Base-by-base conservation (phyloP, 2,888 invertebrate genomes). In the Panopea generosa region DNA sequence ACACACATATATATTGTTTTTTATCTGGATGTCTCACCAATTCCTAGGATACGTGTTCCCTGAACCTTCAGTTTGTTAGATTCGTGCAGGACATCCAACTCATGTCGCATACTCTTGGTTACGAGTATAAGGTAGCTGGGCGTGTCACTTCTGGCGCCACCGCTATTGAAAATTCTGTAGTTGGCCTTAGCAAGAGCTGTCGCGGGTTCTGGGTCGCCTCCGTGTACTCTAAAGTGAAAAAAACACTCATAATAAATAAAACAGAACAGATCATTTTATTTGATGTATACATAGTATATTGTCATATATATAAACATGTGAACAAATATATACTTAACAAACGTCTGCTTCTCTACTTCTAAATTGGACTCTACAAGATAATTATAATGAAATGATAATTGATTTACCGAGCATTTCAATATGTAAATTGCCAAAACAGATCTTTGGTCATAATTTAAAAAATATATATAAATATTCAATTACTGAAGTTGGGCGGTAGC, bases 61-160 rank as follows among this genome's bases (percentile, higher is more conserved):
- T 68, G 76, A 18, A 84, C 61, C 62, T 89, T 89, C 11, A 89
- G 78, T 29, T 84, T 86, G 65, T 87, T 86, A 24, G 89, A 79
- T 60, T 88, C 86, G 18, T 63, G 63, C 6, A 86, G 73, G 6
- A 88, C 66, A 0, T 83, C 74, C 2, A 45, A 16, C 20, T 80
- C 70, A 6, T 82, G 71, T 2, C 84, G 76, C 72, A 87, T 81
- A 67, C 87, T 84, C 62, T 85, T 87, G 14, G 89, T 87, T 18
- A 90, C 55, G n/a, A 90, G 61, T 22, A 90, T 77, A 4, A 89
- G 76, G 55, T 87, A 87, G 74, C 90, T 86, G 0, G 88, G 87
- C 4, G 83, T 86, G 16, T 82, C 60, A 2, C 45, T 43, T 50
- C 87, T 71, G 52, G 84, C 87, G 1, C 87, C 87, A 6, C 61